Base-by-base conservation (phyloP, 2,888 invertebrate genomes). In the Crepidodera aurea region DNA sequence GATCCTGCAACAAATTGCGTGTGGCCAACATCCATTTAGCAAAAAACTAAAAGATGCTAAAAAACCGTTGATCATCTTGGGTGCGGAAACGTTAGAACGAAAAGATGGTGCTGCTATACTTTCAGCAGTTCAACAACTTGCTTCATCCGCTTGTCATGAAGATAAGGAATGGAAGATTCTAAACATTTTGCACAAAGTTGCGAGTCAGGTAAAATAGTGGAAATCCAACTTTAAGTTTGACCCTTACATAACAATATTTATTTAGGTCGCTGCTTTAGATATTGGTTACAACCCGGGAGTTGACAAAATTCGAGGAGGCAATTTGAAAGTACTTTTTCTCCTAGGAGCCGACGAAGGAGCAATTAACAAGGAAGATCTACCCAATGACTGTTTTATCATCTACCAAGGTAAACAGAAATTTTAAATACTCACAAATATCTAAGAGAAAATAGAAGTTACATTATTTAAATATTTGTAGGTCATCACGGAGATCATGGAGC, bases 401-500 rank as follows among this genome's bases (percentile, higher is more conserved):
- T 99, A 99, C 75, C 91, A 92, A 84, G 94, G 93, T 87, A 77
- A 51, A 39, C 16, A 53, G 19, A 29, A 16, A 16, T 37, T 10
- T 54, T 1, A 15, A 37, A 0, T 18, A 18, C 39, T 8, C 29
- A 8, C 10, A 29, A 29, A 8, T n/a, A n/a, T n/a, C n/a, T n/a
- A n/a, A n/a, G n/a, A n/a, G n/a, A n/a, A n/a, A n/a, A n/a, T n/a
- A n/a, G n/a, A n/a, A n/a, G 29, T 8, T 7, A 29, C 29, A 29
- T 7, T 7, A 7, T 29, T 34, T 34, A 34, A 34, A 34, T 16
- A 18, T 37, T 63, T 62, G 22, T 74, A 93, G 94, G 96, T 53
- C 97, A 97, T 83, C 98, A 98, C 82, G 99, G 99, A 62, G 99
- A 99, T 82, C 85, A 82, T 62, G 98, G 98, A 55, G 99, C 98